Evolutionary conservation across 2,888 invertebrate genomes (phyloP).

Genomic region (Steinernema hermaphroditum): DNA sequence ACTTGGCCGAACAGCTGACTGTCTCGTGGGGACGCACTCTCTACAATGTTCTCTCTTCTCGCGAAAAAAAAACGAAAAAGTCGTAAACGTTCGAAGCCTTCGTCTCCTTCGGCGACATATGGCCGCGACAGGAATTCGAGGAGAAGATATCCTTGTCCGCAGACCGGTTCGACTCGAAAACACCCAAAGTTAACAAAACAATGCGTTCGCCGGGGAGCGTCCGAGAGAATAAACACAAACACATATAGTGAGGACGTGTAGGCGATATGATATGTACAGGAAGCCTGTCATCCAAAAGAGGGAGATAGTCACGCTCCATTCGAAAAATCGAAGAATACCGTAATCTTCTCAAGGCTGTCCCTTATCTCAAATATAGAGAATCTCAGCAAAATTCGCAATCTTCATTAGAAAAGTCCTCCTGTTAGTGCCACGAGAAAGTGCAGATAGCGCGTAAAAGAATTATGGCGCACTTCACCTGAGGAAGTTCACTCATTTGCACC

Average conservation of each 20-base stretch:
- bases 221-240: not conserved
- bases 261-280: too few relatives aligned
- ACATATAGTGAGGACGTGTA: not conserved
- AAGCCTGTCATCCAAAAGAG: too few relatives aligned
- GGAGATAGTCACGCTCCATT: too few relatives aligned
- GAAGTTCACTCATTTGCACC: too few relatives aligned
- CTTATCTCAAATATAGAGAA: too few relatives aligned
- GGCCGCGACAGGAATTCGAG: not conserved
- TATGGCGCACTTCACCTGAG: too few relatives aligned
- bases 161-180: constrained; percentile 15
- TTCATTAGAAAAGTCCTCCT: too few relatives aligned
- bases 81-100: not conserved
- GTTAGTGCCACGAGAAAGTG: too few relatives aligned
- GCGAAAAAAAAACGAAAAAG: not conserved
- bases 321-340: too few relatives aligned
- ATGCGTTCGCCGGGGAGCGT: not conserved
- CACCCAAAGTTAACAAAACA: constrained; percentile 19
- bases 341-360: too few relatives aligned
- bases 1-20: constrained; percentile 3
- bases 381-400: too few relatives aligned
- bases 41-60: not conserved
- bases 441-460: too few relatives aligned
- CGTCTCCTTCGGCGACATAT: not conserved
- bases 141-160: not conserved
- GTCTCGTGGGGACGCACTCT: not conserved